Percentiles rank a stretch among this genome's conserved stretches.
Conservation (phyloP, 2,797 vertebrate genomes). For the Anniella stebbinsi region DNA sequence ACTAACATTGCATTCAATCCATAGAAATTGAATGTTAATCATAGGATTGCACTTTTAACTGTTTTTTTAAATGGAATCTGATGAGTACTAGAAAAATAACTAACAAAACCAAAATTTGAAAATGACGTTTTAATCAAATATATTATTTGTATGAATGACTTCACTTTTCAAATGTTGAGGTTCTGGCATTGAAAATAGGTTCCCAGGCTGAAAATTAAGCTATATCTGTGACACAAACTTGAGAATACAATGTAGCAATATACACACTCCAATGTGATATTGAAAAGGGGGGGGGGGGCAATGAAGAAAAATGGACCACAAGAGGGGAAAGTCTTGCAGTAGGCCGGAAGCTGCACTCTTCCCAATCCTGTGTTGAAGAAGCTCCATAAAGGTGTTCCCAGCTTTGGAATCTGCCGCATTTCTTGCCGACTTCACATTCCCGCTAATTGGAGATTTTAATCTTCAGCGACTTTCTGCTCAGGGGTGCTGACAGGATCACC, state of each 20-base stretch:
- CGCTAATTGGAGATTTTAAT: constrained; percentile 81
- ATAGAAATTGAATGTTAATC: too few species aligned
- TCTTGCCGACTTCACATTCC: constrained; percentile 67
- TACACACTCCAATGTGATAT: not conserved
- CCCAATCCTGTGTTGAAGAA: not conserved
- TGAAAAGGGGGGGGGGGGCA: not conserved
- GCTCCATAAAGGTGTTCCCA: constrained; percentile 11
- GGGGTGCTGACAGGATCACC: constrained; percentile 76
- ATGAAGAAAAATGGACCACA: not conserved
- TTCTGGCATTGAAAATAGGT: not conserved
- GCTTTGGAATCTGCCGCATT: constrained; percentile 67
- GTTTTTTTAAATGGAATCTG: not conserved
- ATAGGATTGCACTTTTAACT: not conserved
- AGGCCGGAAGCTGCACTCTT: not conserved
- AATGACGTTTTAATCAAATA: not conserved
- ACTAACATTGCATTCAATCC: too few species aligned
- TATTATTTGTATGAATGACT: not conserved
- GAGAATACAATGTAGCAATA: not conserved
- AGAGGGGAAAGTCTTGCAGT: not conserved
- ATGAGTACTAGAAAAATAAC: not conserved
- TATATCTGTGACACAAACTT: not conserved
- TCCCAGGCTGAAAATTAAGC: not conserved
- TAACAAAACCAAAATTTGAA: not conserved
- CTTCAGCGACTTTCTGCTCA: constrained; percentile 66
- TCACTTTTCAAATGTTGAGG: not conserved